phyloP scores from a whole-genome alignment of 2,113 vertebrate genomes.

The Nanorana parkeri region DNA sequence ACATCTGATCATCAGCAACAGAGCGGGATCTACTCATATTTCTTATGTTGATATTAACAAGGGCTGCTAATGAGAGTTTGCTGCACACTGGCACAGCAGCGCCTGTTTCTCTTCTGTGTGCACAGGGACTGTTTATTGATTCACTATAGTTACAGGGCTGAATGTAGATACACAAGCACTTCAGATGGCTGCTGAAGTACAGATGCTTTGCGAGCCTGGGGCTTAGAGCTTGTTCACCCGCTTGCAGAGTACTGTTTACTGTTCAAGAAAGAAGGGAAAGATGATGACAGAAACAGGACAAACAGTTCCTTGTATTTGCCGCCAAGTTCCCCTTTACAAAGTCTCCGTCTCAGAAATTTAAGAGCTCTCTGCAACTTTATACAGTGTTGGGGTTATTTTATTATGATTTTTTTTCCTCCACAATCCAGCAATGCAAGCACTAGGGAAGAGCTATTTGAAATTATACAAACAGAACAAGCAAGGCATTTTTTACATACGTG shows the following conservation, averaged over 20 bases:
- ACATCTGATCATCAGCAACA: background rate
- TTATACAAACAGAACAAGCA: background rate
- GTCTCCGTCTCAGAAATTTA: conserved; percentile 23
- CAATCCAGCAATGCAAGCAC: background rate
- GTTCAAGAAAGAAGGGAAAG: conserved; percentile 21
- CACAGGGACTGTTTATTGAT: conserved; percentile 12
- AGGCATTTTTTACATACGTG: background rate
- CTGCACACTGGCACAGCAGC: background rate
- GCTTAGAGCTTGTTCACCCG: background rate
- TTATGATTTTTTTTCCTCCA: background rate
- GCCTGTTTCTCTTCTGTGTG: background rate
- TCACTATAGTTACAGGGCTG: conserved; percentile 13
- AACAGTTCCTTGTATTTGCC: conserved; percentile 23
- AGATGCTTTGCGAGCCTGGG: background rate
- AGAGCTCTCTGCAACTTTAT: conserved; percentile 36
- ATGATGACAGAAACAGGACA: conserved; percentile 37
- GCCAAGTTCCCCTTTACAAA: conserved; percentile 22
- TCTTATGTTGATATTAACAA: conserved; percentile 1
- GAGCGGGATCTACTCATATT: background rate
- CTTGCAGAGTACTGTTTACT: conserved; percentile 30
- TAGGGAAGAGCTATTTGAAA: background rate
- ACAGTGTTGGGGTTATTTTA: background rate
- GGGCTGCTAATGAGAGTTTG: background rate
- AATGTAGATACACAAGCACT: background rate
- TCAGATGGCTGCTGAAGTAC: background rate